A percentile compares a stretch with the other conserved stretches of the same genome.
Evolutionary conservation across 2,888 invertebrate species (phyloP).

Genomic region (Sminthurides aquaticus): DNA sequence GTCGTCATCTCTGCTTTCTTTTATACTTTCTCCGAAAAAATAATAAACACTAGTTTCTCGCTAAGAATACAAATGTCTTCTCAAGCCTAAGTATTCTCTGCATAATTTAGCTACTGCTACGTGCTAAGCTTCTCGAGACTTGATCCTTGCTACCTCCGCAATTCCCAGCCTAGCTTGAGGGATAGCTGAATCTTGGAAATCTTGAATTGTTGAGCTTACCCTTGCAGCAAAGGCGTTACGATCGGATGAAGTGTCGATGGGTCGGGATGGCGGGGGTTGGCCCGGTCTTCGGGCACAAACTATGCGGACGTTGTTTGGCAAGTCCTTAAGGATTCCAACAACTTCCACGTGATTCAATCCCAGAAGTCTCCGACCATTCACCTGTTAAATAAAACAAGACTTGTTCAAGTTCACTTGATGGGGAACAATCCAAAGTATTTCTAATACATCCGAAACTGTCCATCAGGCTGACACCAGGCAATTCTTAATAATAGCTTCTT

Average conservation of each 20-base stretch:
- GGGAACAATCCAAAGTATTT: not conserved
- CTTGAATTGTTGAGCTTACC: constrained; percentile 51
- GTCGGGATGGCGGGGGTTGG: constrained; percentile 53
- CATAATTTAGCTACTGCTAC: not conserved
- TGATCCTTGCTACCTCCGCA: too few relatives aligned
- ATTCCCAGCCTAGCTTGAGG: too few relatives aligned
- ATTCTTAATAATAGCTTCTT: too few relatives aligned
- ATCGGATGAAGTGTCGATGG: constrained; percentile 71
- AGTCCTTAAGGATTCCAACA: constrained; percentile 82
- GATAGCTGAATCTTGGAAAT: too few relatives aligned
- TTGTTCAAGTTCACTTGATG: constrained; percentile 11
- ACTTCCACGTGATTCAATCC: constrained; percentile 94
- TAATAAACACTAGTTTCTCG: not conserved
- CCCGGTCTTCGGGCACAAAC: constrained; percentile 66
- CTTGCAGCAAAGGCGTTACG: constrained; percentile 67
- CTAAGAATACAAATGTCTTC: not conserved
- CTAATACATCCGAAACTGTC: too few relatives aligned
- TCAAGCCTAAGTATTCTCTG: not conserved
- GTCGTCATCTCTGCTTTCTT: not conserved
- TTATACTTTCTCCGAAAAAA: not conserved
- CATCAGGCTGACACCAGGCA: too few relatives aligned
- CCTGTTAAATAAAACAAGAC: constrained; percentile 53
- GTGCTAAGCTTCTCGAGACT: not conserved
- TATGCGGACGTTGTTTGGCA: constrained; percentile 74
- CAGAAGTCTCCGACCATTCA: constrained; percentile 77